These are phyloP conservation scores for Dinomys branickii DNA, from an alignment of 2,113 vertebrate genomes.

Conservation along the genomic window DNA sequence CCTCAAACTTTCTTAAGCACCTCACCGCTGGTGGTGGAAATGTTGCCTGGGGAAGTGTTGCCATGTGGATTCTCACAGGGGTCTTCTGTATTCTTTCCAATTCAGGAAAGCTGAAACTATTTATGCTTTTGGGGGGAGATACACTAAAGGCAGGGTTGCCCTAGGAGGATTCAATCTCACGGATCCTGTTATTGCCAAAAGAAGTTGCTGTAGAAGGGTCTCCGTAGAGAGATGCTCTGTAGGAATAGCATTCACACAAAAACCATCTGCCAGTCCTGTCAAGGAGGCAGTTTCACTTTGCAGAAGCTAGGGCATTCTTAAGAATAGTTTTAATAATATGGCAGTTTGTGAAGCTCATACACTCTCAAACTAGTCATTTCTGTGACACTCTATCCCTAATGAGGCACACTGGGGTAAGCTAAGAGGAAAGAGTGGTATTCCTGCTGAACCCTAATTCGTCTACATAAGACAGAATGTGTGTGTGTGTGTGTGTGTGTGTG, in stretches of 20 bases:
- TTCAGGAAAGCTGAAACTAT: conserved; percentile 61
- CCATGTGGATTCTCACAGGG: background rate
- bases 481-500: background rate
- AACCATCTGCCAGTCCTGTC: background rate
- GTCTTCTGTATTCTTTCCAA: background rate
- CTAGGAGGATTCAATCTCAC: conserved; percentile 46
- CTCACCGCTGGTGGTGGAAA: background rate
- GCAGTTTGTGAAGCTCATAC: conserved; percentile 54
- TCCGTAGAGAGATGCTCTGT: conserved; percentile 46
- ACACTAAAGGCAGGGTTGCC: background rate
- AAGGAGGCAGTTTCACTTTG: conserved; percentile 44
- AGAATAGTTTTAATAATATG: conserved; percentile 65
- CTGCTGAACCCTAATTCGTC: conserved; percentile 40
- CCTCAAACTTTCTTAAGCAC: background rate
- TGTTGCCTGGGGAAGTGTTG: background rate
- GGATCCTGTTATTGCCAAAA: conserved; percentile 42
- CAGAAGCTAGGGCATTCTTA: conserved; percentile 51
- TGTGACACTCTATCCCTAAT: conserved; percentile 52
- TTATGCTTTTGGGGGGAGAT: background rate
- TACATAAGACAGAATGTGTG: background rate
- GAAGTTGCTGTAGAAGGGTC: conserved; percentile 35
- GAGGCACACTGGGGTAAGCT: conserved; percentile 53
- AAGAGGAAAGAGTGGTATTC: conserved; percentile 35
- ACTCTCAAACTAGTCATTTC: conserved; percentile 53
- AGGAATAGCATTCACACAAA: conserved; percentile 58